Conservation (phyloP, 2,888 invertebrate species). For the Ischnus inquisitorius region DNA sequence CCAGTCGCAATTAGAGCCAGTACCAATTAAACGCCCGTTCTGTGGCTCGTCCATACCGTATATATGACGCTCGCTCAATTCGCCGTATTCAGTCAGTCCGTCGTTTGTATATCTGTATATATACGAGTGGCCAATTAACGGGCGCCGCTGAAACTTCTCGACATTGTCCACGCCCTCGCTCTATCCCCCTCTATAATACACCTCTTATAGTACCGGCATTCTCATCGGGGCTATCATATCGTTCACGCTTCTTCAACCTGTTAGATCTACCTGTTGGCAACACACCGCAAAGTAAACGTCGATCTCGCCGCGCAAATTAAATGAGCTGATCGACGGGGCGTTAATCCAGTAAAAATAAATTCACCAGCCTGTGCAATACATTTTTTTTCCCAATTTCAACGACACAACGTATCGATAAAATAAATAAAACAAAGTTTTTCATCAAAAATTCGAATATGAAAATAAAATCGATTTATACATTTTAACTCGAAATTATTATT, state of each 20-base stretch:
- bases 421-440: too few relatives aligned
- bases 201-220: slow-evolving; percentile 44
- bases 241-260: slow-evolving; percentile 68
- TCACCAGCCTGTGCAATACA: neutral
- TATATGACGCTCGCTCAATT: slow-evolving; percentile 38
- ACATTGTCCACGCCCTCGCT: slow-evolving; percentile 57
- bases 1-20: slow-evolving; percentile 60
- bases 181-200: neutral
- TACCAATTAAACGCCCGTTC: slow-evolving; percentile 64
- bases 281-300: neutral
- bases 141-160: slow-evolving; percentile 58
- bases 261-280: slow-evolving; percentile 70
- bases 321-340: neutral
- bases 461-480: too few relatives aligned
- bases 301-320: neutral
- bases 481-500: too few relatives aligned
- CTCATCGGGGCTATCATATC: slow-evolving; percentile 56
- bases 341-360: too few relatives aligned
- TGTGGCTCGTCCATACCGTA: slow-evolving; percentile 24
- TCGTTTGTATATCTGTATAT: slow-evolving; percentile 42
- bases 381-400: too few relatives aligned
- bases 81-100: slow-evolving; percentile 26
- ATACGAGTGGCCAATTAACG: slow-evolving; percentile 48
- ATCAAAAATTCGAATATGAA: too few relatives aligned
- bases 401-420: too few relatives aligned